phyloP scores from a whole-genome alignment of 2,113 vertebrate species.

The Bos indicus region DNA sequence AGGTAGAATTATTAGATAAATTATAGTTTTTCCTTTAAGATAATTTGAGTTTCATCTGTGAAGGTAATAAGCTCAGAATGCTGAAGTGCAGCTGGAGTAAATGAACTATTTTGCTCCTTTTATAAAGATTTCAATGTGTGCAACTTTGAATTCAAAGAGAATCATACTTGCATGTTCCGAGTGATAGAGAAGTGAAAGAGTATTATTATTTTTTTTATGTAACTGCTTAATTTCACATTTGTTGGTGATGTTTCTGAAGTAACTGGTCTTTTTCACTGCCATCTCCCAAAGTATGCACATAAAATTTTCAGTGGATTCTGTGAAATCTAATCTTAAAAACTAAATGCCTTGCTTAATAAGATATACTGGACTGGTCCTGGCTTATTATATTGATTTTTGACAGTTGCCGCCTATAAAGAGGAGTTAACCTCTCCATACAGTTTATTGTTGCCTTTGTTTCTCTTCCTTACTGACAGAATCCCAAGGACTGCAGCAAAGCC shows the following conservation, averaged over 20 bases:
- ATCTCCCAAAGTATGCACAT: slow-evolving; percentile 45
- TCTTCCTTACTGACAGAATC: slow-evolving; percentile 85
- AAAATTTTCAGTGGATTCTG: slow-evolving; percentile 56
- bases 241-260: slow-evolving; percentile 49
- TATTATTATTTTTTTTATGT: slow-evolving; percentile 51
- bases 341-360: slow-evolving; percentile 45
- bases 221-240: slow-evolving; percentile 63
- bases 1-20: not conserved
- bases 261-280: slow-evolving; percentile 38
- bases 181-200: slow-evolving; percentile 63
- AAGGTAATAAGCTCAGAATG: slow-evolving; percentile 45
- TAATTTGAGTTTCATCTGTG: not conserved
- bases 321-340: slow-evolving; percentile 1
- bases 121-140: not conserved
- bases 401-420: slow-evolving; percentile 17
- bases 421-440: not conserved
- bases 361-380: not conserved
- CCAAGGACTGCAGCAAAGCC: slow-evolving; percentile 96
- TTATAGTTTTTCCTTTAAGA: slow-evolving; percentile 9
- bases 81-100: slow-evolving; percentile 19
- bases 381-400: slow-evolving; percentile 42
- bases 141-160: slow-evolving; percentile 49
- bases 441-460: slow-evolving; percentile 44
- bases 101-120: not conserved
- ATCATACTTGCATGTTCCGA: slow-evolving; percentile 58